Percentiles rank a stretch among this genome's conserved stretches.
Conservation (phyloP, 1,140 invertebrate genomes). For the Chrysoperla carnea region DNA sequence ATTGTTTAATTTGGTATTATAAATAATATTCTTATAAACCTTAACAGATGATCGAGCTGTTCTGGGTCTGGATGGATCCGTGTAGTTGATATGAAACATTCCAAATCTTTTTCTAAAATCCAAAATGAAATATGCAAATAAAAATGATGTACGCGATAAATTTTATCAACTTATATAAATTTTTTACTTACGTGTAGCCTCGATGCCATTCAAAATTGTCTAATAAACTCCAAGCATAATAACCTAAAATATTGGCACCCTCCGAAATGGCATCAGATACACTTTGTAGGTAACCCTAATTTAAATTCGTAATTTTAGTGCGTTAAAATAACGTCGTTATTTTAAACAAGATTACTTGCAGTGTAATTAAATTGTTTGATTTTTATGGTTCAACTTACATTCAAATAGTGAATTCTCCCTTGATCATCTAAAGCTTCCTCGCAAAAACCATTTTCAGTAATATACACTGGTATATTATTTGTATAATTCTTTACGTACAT, state of each 20-base stretch:
- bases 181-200: conserved; percentile 37
- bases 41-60: background rate
- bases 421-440: conserved; percentile 27
- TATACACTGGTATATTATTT: conserved; percentile 29
- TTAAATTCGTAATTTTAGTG: too few species aligned
- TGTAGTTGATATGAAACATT: conserved; percentile 9
- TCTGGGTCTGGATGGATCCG: conserved; percentile 5
- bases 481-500: conserved; percentile 34
- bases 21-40: too few species aligned
- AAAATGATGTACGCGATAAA: background rate
- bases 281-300: conserved; percentile 18
- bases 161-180: background rate
- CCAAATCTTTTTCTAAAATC: conserved; percentile 9
- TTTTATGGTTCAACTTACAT: conserved; percentile 24
- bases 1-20: too few species aligned
- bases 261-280: conserved; percentile 21
- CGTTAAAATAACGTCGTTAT: too few species aligned
- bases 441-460: conserved; percentile 41
- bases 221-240: conserved; percentile 53
- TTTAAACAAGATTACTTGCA: too few species aligned
- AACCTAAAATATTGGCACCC: conserved; percentile 40
- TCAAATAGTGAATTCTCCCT: conserved; percentile 26
- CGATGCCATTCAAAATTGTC: conserved; percentile 64
- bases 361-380: too few species aligned
- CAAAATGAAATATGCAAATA: background rate